Evolutionary conservation across 2,888 invertebrate species (phyloP), one percentile per base, ranked within the genome.

Genomic region (Drosophila vallismaia): DNA sequence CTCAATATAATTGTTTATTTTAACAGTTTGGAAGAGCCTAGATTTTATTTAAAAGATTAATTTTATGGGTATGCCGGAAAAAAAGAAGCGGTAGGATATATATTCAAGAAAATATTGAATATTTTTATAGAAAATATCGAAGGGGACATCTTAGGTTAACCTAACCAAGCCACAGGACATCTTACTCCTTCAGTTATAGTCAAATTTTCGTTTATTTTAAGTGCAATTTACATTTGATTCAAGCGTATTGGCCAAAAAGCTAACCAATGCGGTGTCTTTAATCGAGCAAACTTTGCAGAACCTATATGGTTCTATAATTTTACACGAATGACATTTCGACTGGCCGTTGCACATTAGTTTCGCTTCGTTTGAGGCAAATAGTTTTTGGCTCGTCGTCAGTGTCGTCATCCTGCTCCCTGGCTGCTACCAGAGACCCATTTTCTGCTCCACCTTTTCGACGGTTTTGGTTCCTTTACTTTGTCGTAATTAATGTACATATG

Each of bases 281-380:
- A 67, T 45, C 14, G 38, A 10, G 31, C 45, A 64, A 54, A 64
- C 36, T 24, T 44, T 12, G 36, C 10, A 36, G n/a, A 56, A 70
- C 26, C 40, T 31, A 46, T 36, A 6, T 44, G 36, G 36, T 24
- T 26, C 48, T 44, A 52, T 48, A 62, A 49, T 52, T 52, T 12
- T 42, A 48, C 50, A 53, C 51, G 51, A 52, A 67, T 68, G 74
- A 58, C 51, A 60, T 64, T 79, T 80, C 73, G 69, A 55, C 69
- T 59, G 70, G 73, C 75, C 71, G 46, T 53, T 69, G 74, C 88
- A 68, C 83, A 88, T 83, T 83, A 83, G 86, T 80, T 76, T 69
- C 83, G 81, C 88, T 69, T 80, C 71, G 86, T 72, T 76, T 74
- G 67, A 14, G 66, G 55, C 83, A 81, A 84, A 77, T 84, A 63